Conservation (phyloP, 1,140 invertebrate species). For the Lucilia cuprina region DNA sequence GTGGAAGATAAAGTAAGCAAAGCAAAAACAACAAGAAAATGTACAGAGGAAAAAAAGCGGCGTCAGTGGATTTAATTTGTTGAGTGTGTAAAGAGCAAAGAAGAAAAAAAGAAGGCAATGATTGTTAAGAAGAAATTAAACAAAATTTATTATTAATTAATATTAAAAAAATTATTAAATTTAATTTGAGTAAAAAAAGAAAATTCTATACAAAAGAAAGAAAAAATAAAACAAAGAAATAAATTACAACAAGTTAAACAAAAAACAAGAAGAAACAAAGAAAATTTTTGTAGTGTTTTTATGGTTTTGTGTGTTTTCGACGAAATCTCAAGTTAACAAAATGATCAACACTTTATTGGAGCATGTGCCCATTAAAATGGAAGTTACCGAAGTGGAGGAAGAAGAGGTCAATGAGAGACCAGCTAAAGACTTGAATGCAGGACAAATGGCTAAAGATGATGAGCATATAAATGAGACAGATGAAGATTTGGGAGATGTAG, state of each 20-base stretch:
- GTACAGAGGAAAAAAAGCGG: constrained; percentile 44
- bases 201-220: background rate
- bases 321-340: background rate
- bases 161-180: background rate
- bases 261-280: background rate
- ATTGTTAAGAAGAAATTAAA: constrained; percentile 26
- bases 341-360: constrained; percentile 40
- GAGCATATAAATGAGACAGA: constrained; percentile 22
- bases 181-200: background rate
- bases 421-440: background rate
- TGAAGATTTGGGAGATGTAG: constrained; percentile 32
- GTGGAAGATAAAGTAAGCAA: constrained; percentile 25
- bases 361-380: constrained; percentile 41
- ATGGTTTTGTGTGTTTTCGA: background rate
- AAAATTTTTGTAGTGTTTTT: background rate
- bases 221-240: background rate
- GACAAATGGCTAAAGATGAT: constrained; percentile 31
- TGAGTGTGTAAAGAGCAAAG: background rate
- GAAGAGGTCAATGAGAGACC: background rate
- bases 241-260: background rate
- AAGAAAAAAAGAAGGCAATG: background rate
- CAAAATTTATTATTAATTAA: constrained; percentile 14
- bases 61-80: constrained; percentile 56
- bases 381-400: constrained; percentile 23
- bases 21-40: background rate